Percentiles rank a stretch among this genome's conserved stretches.
phyloP scores from a whole-genome alignment of 2,888 invertebrate species.

The Hirtodrosophila trivittata region DNA sequence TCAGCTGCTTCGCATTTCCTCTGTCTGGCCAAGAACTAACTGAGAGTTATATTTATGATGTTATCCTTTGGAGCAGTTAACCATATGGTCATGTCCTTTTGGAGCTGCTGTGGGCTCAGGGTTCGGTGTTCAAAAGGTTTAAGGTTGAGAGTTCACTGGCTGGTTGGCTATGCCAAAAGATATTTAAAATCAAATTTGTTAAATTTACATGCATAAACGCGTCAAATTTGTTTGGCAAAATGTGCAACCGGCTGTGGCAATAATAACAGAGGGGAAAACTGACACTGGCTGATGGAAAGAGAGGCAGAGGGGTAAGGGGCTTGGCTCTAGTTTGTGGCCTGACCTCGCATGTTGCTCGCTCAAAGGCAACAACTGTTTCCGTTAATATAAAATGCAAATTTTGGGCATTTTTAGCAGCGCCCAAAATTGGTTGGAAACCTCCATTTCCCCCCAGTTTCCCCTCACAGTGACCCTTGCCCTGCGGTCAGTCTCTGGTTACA shows the following conservation, averaged over 20 bases:
- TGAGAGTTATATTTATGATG: slow-evolving; percentile 58
- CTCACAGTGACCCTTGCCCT: slow-evolving; percentile 36
- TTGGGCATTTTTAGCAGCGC: slow-evolving; percentile 70
- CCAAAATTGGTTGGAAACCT: slow-evolving; percentile 45
- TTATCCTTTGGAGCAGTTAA: slow-evolving; percentile 45
- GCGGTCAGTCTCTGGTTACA: slow-evolving; percentile 70
- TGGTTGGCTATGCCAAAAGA: slow-evolving; percentile 62
- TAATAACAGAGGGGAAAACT: slow-evolving; percentile 18
- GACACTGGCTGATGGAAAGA: too few species aligned
- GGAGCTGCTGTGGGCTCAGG: background rate
- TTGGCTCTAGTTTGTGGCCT: slow-evolving; percentile 13
- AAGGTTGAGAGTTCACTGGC: slow-evolving; percentile 13
- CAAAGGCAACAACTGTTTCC: slow-evolving; percentile 81
- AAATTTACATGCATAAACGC: slow-evolving; percentile 80
- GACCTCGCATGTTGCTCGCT: slow-evolving; percentile 53
- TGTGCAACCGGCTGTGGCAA: slow-evolving; percentile 66
- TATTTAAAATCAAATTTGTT: slow-evolving; percentile 79
- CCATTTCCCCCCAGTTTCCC: background rate
- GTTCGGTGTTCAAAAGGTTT: background rate
- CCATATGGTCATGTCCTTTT: slow-evolving; percentile 5
- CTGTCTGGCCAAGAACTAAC: slow-evolving; percentile 20
- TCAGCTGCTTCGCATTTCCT: slow-evolving; percentile 33
- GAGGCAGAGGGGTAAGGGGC: background rate
- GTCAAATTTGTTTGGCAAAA: slow-evolving; percentile 76
- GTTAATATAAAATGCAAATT: slow-evolving; percentile 81